Evolutionary conservation across 2,113 vertebrate genomes (phyloP).

Genomic region (Amphiprion percula): DNA sequence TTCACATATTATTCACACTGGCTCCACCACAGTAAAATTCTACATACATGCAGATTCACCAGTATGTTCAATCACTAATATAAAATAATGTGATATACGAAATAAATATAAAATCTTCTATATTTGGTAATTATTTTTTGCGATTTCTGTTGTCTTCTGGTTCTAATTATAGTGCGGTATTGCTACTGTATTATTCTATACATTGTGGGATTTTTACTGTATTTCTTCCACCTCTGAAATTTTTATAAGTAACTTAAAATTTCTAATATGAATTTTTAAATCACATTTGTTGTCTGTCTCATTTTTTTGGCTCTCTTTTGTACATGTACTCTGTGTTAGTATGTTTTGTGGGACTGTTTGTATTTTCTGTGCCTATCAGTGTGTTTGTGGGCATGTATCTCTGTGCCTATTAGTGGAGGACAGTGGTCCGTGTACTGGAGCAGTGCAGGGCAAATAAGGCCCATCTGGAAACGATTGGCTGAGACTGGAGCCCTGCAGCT

Average conservation of each 20-base stretch:
- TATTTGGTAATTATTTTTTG: not conserved
- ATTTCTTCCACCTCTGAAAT: no score
- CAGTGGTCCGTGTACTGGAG: slow-evolving; percentile 81
- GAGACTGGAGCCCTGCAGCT: slow-evolving; percentile 83
- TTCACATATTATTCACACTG: not conserved
- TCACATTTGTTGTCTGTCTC: not conserved
- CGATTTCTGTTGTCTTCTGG: not conserved
- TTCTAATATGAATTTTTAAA: not conserved
- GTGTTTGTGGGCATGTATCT: slow-evolving; percentile 33
- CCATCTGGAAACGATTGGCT: slow-evolving; percentile 97
- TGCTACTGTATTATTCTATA: not conserved
- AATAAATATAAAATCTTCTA: not conserved
- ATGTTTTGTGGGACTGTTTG: no score
- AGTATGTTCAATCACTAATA: not conserved
- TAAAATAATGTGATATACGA: not conserved
- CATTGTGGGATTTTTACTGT: not conserved
- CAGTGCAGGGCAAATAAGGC: slow-evolving; percentile 86
- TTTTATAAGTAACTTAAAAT: no score
- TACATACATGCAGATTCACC: no score
- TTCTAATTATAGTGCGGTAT: not conserved
- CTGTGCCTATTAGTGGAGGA: slow-evolving; percentile 61
- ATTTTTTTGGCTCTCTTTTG: not conserved
- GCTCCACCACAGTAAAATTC: not conserved
- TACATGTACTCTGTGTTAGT: not conserved
- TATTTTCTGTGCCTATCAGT: not conserved